Base-by-base conservation (phyloP, 2,797 vertebrate species). In the Chanos chanos region DNA sequence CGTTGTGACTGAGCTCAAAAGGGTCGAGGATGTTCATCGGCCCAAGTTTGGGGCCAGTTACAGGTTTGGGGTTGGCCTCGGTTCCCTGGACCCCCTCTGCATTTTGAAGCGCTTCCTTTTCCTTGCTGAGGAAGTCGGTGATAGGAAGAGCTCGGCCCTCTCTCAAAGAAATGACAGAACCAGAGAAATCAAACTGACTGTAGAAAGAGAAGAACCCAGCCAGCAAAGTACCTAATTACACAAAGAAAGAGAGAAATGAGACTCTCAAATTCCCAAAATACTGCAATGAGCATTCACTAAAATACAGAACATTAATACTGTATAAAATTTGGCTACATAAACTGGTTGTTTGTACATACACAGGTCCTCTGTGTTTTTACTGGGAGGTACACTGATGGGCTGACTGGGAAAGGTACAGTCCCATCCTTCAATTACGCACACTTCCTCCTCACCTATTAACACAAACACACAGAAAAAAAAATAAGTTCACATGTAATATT, bases 1-100 rank as follows among this genome's bases (percentile, higher is more conserved):
- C 93, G 0, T 98, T 98, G 83, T 98, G 96, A 65, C 83, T 88
- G 13, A 93, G 82, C 71, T 97, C 94, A 13, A 98, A 97, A 0
- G 96, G 96, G 68, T 97, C 96, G 70, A 95, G 84, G 18, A 98
- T 78, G 64, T 92, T 97, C 37, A 97, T 48, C 7, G 90, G 83
- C 0, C 92, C 92, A 3, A 93, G 57, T 59, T 71, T 87, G 13
- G 83, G 85, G 1, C 40, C 9, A 0, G 43, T 45, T 3, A 51
- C 44, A 15, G 47, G 18, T 41, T 65, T 75, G 2, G 12, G 47
- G 43, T 44, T n/a, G 15, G 64, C 4, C 0, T 66, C 77, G 44
- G 73, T 82, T 43, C 15, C 40, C 4, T 7, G 33, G 7, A 19
- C 19, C 19, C 49, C 33, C 7, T 71, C 13, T 59, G 55, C 44